Percentiles rank a stretch among this genome's conserved stretches.
phyloP scores from a whole-genome alignment of 2,797 vertebrate species.

The Lithobates sylvaticus region DNA sequence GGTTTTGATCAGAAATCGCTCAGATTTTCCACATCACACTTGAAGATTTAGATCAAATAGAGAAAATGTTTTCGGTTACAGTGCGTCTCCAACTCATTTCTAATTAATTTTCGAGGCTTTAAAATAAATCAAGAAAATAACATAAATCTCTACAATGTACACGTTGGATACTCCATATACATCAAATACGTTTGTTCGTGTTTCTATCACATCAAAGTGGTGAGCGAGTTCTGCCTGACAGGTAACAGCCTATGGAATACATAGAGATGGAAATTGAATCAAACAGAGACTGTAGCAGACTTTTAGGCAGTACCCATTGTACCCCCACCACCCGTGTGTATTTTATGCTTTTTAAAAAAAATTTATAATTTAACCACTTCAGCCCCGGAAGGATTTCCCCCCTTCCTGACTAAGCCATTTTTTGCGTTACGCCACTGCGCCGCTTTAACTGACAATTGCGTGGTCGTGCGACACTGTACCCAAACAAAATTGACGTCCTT shows the following conservation, averaged over 20 bases:
- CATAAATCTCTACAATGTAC: conserved; percentile 6
- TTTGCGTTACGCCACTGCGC: too few species aligned
- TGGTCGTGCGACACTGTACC: too few species aligned
- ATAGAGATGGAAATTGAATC: neutral
- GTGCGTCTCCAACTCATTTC: conserved; percentile 50
- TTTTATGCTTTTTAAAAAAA: too few species aligned
- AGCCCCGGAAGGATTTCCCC: too few species aligned
- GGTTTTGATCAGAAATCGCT: conserved; percentile 55
- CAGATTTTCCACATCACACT: conserved; percentile 52
- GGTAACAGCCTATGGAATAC: neutral
- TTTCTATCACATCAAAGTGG: conserved; percentile 44
- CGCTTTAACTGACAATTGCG: too few species aligned
- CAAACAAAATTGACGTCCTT: too few species aligned
- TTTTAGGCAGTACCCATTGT: too few species aligned
- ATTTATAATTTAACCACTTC: too few species aligned
- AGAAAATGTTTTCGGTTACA: conserved; percentile 53
- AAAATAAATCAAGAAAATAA: conserved; percentile 28
- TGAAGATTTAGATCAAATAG: conserved; percentile 60
- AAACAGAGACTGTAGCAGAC: too few species aligned
- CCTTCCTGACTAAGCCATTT: too few species aligned
- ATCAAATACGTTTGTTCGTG: conserved; percentile 16
- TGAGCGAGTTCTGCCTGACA: neutral
- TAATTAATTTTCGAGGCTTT: conserved; percentile 59
- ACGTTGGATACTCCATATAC: neutral
- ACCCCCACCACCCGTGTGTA: too few species aligned